Percentiles rank a stretch among this genome's conserved stretches.
These are phyloP conservation scores for Sisor rabdophorus DNA, from an alignment of 2,113 vertebrate genomes.

Conservation along the genomic window DNA sequence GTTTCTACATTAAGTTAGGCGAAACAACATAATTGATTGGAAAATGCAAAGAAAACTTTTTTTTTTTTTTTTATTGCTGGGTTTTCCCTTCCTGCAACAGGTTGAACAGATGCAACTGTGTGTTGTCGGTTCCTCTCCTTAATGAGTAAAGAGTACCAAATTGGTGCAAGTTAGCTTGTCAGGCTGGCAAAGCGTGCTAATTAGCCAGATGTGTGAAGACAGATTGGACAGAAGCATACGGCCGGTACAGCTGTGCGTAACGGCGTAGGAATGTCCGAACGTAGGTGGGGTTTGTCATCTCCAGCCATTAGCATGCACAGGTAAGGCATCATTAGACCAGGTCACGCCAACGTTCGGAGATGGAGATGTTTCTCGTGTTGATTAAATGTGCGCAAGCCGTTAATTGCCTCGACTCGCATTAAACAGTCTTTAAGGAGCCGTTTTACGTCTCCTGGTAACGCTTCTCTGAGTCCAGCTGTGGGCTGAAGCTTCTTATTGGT, in stretches of 20 bases:
- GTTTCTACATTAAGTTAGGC: too few relatives aligned
- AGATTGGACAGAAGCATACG: constrained; percentile 31
- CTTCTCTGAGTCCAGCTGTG: background rate
- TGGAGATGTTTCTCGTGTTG: background rate
- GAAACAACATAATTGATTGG: too few relatives aligned
- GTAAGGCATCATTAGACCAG: background rate
- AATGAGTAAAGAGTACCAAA: constrained; percentile 29
- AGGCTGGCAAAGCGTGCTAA: constrained; percentile 32
- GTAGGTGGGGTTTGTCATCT: constrained; percentile 2
- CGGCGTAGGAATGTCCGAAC: constrained; percentile 15
- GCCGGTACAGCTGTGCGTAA: constrained; percentile 33
- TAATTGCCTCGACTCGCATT: background rate
- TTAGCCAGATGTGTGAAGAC: constrained; percentile 32
- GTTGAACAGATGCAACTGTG: constrained; percentile 30
- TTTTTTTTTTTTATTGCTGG: background rate
- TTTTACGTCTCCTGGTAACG: background rate
- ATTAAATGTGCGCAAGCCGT: background rate
- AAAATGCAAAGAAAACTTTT: too few relatives aligned
- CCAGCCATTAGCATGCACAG: background rate
- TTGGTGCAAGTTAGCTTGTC: constrained; percentile 10
- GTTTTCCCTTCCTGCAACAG: background rate
- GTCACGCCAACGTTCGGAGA: background rate
- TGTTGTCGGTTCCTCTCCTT: constrained; percentile 18
- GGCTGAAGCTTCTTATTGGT: background rate
- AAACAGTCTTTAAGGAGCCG: too few relatives aligned